Evolutionary conservation across 2,113 vertebrate species (phyloP).

Genomic region (Podarcis raffonei): DNA sequence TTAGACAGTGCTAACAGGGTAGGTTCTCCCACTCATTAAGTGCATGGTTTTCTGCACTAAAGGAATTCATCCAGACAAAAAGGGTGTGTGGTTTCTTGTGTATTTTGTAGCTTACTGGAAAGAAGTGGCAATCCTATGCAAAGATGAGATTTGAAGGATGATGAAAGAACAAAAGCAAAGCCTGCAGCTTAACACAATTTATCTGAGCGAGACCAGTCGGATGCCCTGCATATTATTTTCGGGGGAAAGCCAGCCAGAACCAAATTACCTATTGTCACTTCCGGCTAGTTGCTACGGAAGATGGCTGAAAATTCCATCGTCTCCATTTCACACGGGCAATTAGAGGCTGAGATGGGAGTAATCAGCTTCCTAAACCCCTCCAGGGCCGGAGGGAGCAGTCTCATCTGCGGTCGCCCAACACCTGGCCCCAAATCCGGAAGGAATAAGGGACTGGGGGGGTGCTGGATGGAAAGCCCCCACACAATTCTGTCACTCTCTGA

Average conservation of each 20-base stretch:
- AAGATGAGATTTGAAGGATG: background rate
- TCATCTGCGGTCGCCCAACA: too few species aligned
- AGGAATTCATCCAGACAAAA: background rate
- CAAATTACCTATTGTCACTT: background rate
- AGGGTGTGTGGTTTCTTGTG: background rate
- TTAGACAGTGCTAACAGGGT: too few species aligned
- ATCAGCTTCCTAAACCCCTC: too few species aligned
- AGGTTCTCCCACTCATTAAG: background rate
- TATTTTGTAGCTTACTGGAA: background rate
- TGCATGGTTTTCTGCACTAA: background rate
- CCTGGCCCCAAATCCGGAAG: too few species aligned
- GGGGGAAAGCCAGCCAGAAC: background rate
- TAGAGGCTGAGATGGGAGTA: too few species aligned
- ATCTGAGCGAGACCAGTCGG: background rate
- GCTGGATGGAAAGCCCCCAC: too few species aligned
- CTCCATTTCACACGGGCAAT: too few species aligned
- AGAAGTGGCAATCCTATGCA: background rate
- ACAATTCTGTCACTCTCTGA: too few species aligned
- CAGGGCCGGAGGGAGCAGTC: too few species aligned
- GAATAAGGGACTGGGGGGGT: too few species aligned
- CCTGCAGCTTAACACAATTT: background rate
- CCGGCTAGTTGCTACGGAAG: too few species aligned
- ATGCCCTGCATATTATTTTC: background rate
- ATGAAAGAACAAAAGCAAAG: slow-evolving; percentile 3
- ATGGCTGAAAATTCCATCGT: too few species aligned